Percentiles rank a stretch among this genome's conserved stretches.
These are phyloP conservation scores for Chaetorhynchus papuensis DNA, from an alignment of 2,113 vertebrate species.

Conservation along the genomic window DNA sequence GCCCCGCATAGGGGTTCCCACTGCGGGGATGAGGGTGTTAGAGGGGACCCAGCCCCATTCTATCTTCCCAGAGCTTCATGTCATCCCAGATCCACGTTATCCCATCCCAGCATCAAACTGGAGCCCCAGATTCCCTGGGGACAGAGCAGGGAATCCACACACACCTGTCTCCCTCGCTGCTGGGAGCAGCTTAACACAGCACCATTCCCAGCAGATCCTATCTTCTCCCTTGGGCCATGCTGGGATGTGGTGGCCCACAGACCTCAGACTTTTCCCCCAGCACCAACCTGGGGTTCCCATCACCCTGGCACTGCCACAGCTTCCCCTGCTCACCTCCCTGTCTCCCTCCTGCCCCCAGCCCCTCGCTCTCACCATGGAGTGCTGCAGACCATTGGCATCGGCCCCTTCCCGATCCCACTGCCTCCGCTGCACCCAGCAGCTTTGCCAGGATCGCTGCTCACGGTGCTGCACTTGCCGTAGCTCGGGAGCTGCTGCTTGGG, in stretches of 20 bases:
- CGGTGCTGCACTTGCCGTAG: fast-evolving
- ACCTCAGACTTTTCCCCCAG: not conserved
- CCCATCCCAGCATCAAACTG: not conserved
- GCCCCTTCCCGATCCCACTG: not conserved
- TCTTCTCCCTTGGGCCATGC: not conserved
- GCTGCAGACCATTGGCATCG: not conserved
- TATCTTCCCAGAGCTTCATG: not conserved
- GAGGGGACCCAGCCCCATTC: not conserved
- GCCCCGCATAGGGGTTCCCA: not conserved
- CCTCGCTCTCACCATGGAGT: not conserved
- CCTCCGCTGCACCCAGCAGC: not conserved
- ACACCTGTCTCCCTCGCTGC: not conserved
- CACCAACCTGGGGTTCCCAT: fast-evolving
- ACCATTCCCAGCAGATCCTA: fast-evolving
- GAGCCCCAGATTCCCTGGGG: not conserved
- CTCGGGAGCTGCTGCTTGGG: fast-evolving
- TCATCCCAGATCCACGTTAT: fast-evolving
- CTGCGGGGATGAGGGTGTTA: not conserved
- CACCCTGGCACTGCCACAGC: not conserved
- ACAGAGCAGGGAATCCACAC: not conserved
- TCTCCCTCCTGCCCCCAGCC: not conserved
- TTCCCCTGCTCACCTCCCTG: not conserved
- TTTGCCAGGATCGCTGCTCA: not conserved
- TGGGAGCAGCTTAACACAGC: not conserved
- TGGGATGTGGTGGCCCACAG: not conserved